A percentile compares a stretch with the other conserved stretches of the same genome.
phyloP scores from a whole-genome alignment of 2,888 invertebrate genomes.

The Aproaerema taeniolella region DNA sequence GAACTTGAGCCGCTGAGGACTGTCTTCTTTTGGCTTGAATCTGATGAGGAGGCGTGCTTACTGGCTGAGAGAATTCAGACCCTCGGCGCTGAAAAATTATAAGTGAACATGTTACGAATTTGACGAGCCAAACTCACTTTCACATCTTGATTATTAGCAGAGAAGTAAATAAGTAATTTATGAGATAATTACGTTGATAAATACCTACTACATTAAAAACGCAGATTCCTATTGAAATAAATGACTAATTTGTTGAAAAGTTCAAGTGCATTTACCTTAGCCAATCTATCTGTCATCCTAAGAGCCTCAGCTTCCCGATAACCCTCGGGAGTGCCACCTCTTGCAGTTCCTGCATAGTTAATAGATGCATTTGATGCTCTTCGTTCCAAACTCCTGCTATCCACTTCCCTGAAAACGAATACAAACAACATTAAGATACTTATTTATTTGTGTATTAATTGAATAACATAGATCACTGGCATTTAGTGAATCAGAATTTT shows the following conservation, averaged over 20 bases:
- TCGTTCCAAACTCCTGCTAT: slow-evolving; percentile 58
- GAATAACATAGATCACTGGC: too few species aligned
- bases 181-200: too few species aligned
- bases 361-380: slow-evolving; percentile 69
- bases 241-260: not conserved
- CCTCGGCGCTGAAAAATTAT: slow-evolving; percentile 55
- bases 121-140: not conserved
- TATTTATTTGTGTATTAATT: too few species aligned
- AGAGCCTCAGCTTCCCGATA: slow-evolving; percentile 67
- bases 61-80: slow-evolving; percentile 66
- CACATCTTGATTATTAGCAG: not conserved
- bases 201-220: too few species aligned
- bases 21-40: slow-evolving; percentile 54
- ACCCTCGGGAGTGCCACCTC: slow-evolving; percentile 64
- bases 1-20: slow-evolving; percentile 43
- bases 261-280: slow-evolving; percentile 42
- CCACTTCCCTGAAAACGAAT: slow-evolving; percentile 56
- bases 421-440: too few species aligned
- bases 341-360: slow-evolving; percentile 43
- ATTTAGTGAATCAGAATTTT: too few species aligned
- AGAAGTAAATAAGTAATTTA: too few species aligned
- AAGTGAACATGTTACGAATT: not conserved
- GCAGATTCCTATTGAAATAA: not conserved
- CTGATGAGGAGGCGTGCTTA: slow-evolving; percentile 63
- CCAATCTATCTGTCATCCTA: slow-evolving; percentile 53